These are phyloP conservation scores for Okapia johnstoni DNA, from an alignment of 2,113 vertebrate species.

Conservation along the genomic window DNA sequence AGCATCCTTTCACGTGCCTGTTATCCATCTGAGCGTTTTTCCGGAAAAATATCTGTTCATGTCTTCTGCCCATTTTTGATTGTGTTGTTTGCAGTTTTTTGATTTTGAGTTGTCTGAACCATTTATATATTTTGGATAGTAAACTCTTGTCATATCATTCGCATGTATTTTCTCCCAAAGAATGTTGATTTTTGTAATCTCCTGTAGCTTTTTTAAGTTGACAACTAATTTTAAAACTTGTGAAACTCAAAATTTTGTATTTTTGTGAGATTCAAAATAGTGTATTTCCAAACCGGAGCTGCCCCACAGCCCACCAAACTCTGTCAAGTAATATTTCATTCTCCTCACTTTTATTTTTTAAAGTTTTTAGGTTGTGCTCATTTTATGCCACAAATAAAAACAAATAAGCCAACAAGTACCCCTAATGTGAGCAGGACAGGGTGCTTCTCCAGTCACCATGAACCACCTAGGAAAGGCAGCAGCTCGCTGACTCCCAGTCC, in stretches of 20 bases:
- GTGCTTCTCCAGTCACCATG: slow-evolving; percentile 57
- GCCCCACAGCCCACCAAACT: neutral
- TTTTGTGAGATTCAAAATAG: neutral
- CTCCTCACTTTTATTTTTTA: neutral
- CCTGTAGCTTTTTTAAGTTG: neutral
- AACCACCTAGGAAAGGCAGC: slow-evolving; percentile 32
- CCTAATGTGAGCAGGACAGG: slow-evolving; percentile 30
- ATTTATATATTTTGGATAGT: neutral
- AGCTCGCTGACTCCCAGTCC: slow-evolving; percentile 32
- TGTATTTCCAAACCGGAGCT: neutral
- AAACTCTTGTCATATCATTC: neutral
- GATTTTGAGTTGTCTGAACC: neutral
- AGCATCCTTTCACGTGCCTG: neutral
- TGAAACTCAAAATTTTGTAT: neutral
- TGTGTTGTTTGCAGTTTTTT: neutral
- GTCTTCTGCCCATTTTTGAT: neutral
- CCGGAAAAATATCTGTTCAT: neutral
- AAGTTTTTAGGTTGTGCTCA: neutral
- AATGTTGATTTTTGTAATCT: neutral
- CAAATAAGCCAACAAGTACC: neutral
- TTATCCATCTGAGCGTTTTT: neutral
- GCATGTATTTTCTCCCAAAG: neutral
- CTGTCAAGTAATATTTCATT: neutral
- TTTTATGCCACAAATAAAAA: slow-evolving; percentile 20
- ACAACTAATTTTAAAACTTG: neutral